A percentile compares a stretch with the other conserved stretches of the same genome.
Conservation (phyloP, 2,113 vertebrate species). For the Xenus cinereus region DNA sequence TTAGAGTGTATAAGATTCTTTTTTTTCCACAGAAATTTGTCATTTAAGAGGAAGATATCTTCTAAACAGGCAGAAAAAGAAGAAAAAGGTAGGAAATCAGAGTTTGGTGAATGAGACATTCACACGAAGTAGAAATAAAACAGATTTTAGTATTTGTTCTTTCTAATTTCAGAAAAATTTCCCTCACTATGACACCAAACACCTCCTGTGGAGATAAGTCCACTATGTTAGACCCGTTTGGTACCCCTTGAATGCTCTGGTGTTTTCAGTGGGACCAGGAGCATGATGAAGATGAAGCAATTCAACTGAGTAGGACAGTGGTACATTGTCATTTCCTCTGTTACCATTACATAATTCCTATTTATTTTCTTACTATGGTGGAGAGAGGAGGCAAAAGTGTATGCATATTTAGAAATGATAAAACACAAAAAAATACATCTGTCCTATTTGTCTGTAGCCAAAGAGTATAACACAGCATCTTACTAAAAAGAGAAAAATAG, state of each 20-base stretch:
- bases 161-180: background rate
- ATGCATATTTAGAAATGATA: background rate
- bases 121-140: background rate
- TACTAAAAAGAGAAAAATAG: background rate
- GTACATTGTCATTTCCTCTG: background rate
- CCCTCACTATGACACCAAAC: background rate
- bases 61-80: background rate
- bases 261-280: background rate
- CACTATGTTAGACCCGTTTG: background rate
- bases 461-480: background rate
- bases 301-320: background rate
- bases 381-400: background rate
- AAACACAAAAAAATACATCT: background rate
- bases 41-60: background rate
- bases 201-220: background rate
- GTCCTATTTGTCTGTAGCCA: background rate
- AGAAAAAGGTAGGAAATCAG: background rate
- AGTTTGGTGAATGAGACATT: background rate
- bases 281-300: background rate
- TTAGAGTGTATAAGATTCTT: background rate
- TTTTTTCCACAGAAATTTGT: background rate
- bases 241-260: accelerated
- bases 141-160: background rate
- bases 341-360: background rate
- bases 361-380: background rate